phyloP scores from a whole-genome alignment of 2,888 invertebrate species.

The Troides aeacus region DNA sequence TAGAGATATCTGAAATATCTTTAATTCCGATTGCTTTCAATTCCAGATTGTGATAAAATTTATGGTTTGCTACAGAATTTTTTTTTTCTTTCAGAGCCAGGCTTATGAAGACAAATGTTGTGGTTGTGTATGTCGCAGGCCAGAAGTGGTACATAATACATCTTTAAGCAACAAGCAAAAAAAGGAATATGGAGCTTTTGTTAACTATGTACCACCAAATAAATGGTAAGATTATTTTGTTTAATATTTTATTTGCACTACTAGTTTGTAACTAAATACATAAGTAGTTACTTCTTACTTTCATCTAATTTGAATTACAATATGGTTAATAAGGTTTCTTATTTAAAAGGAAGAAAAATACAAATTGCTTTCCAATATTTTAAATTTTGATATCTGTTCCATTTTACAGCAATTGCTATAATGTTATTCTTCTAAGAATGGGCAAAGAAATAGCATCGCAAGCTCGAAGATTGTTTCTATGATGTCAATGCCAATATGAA shows the following conservation, averaged over 20 bases:
- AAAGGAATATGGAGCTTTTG: conserved; percentile 71
- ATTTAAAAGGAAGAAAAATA: background rate
- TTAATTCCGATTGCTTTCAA: too few relatives aligned
- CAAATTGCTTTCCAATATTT: background rate
- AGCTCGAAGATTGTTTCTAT: conserved; percentile 90
- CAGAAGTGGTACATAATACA: conserved; percentile 81
- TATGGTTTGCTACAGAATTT: background rate
- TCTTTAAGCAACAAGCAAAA: conserved; percentile 74
- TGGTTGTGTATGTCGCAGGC: conserved; percentile 89
- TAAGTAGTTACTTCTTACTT: too few relatives aligned
- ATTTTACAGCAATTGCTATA: conserved; percentile 87
- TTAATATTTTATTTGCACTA: background rate
- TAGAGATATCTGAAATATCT: too few relatives aligned
- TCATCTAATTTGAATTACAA: too few relatives aligned
- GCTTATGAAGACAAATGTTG: conserved; percentile 90
- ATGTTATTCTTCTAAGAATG: conserved; percentile 84
- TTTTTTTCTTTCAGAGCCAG: conserved; percentile 75
- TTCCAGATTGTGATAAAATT: too few relatives aligned
- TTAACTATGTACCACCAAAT: conserved; percentile 86
- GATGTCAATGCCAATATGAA: conserved; percentile 95
- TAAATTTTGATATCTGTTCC: conserved; percentile 9
- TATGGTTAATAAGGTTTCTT: background rate
- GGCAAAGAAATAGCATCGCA: conserved; percentile 84
- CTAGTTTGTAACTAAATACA: background rate
- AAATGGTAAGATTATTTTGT: conserved; percentile 79